Evolutionary conservation across 2,113 vertebrate species (phyloP), one percentile per base, ranked within the genome.

Genomic region (Tinamus guttatus): DNA sequence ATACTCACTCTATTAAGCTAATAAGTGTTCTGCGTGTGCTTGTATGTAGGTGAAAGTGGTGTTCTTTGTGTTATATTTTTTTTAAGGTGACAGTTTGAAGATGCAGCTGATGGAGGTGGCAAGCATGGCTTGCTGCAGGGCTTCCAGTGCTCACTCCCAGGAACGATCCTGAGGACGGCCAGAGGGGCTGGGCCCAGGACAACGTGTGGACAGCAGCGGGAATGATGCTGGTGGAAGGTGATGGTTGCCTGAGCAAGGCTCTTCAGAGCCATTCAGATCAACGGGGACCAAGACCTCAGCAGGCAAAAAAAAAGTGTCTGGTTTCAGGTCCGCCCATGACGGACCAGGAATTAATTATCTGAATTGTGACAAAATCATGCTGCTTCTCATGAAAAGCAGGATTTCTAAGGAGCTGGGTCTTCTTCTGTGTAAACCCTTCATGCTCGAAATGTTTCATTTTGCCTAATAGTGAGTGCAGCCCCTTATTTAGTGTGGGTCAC

Each of bases 1-100:
- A 89, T 92, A 82, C 90, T 93, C 70, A 41, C 49, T 20, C 40
- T 80, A 65, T 92, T 92, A 96, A 94, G 88, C 74, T 94, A 89
- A 49, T 94, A 96, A 94, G 81, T 16, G 56, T 62, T 92, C 59
- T 84, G 76, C 69, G 92, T 79, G 83, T 47, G 47, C 64, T 12
- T 20, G 68, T 67, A 38, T 47, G 51, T 70, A 30, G 92, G 32
- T 6, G 34, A 3, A 7, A 81, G 69, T 43, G 13, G 21, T 11
- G 32, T 7, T 64, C 36, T 2, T 25, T 45, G 45, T 80, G 45
- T 58, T 20, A 52, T 59, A 10, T 58, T 11, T 71, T 77, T 74
- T 64, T 52, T 63, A 73, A 76, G 67, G 74, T 73, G 70, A 13
- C 58, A 1, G 67, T 11, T 62, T 59, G 63, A 95, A 74, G 80